Base-by-base conservation (phyloP, 2,888 invertebrate genomes). In the Morpho helenor region DNA sequence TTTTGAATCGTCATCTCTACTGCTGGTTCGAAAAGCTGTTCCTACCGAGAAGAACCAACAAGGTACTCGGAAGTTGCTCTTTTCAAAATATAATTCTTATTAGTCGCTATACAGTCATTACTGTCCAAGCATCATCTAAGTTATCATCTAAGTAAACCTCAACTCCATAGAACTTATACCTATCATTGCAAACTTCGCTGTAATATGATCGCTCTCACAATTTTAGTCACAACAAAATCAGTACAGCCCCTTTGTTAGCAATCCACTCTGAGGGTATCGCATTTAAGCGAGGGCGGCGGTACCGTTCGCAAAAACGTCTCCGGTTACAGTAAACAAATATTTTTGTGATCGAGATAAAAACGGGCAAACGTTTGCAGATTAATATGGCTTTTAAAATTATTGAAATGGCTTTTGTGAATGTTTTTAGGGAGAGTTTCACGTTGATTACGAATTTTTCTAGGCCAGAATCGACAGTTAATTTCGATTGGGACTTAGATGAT, bases 211-310 rank as follows among this genome's bases (percentile, higher is more conserved):
- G 73, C 64, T 67, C 71, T 73, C 75, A 77, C 76, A 76, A 80
- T 83, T 85, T 84, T 81, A 86, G 87, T 87, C 88, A 88, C 87
- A 89, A 90, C 87, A 88, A 86, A 88, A 88, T 89, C 87, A 80
- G 77, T 73, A 73, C 74, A 76, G 77, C 74, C 81, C 31, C 79
- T 87, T 88, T 89, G 88, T 88, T 84, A 69, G 84, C 82, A 71
- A 82, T 87, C 82, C 87, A 84, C 86, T 87, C 75, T 74, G 77
- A 67, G 79, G 81, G 82, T 88, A 84, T 89, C 87, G 79, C 79
- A 75, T 89, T 88, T 77, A 80, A 75, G 66, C 61, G 75, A 75
- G 82, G 81, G 72, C 62, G 71, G 43, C 31, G 47, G 54, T 45
- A 60, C 56, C 48, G 58, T 53, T 62, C 52, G 64, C 56, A 57